Evolutionary conservation across 2,888 invertebrate genomes (phyloP).

Genomic region (Brenthis daphne): DNA sequence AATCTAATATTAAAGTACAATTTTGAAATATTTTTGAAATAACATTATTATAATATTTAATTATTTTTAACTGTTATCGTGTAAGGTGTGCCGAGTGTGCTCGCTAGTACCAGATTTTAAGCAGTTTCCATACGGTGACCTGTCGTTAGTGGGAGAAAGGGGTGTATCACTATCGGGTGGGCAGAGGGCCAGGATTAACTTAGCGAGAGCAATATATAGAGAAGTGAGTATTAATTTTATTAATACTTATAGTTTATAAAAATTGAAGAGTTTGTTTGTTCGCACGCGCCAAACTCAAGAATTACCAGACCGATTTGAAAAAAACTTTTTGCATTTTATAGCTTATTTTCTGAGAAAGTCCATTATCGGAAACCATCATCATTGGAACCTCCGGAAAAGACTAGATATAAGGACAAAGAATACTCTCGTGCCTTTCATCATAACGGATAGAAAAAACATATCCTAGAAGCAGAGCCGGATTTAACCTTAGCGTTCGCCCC

Average conservation of each 20-base stretch:
- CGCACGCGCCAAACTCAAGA: too few relatives aligned
- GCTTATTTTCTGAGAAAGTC: too few relatives aligned
- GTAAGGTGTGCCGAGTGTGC: conserved; percentile 84
- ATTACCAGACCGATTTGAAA: too few relatives aligned
- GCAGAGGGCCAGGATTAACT: conserved; percentile 90
- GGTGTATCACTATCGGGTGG: conserved; percentile 92
- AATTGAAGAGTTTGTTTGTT: neutral
- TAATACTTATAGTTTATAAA: neutral
- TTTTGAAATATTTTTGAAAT: neutral
- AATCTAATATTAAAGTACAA: neutral
- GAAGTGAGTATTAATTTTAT: conserved; percentile 75
- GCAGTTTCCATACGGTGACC: conserved; percentile 88
- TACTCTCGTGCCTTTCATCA: too few relatives aligned
- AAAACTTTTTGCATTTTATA: too few relatives aligned
- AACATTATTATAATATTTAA: neutral
- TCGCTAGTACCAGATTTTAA: conserved; percentile 86
- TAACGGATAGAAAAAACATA: too few relatives aligned
- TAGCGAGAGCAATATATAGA: conserved; percentile 89
- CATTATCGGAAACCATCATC: too few relatives aligned
- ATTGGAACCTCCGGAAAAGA: too few relatives aligned
- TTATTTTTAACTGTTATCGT: neutral
- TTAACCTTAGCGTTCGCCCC: too few relatives aligned
- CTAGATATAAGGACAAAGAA: too few relatives aligned
- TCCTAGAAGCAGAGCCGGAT: too few relatives aligned
- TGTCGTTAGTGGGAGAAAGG: conserved; percentile 90